Evolutionary conservation across 23 tunicate species (phyloP).

Genomic region (Corella eumyota): DNA sequence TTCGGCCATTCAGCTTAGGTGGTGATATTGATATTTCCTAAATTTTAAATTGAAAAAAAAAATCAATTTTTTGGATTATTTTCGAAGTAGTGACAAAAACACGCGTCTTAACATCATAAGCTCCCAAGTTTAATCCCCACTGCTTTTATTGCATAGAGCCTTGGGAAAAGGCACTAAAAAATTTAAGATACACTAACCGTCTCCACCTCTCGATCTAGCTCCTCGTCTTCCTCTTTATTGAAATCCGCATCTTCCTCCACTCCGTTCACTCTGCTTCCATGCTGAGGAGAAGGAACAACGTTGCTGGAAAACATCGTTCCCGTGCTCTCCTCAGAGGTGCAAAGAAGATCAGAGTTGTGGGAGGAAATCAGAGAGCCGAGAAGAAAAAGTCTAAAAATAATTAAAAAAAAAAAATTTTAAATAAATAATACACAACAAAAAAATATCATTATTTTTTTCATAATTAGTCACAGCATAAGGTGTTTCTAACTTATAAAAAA

Average conservation of each 20-base stretch:
- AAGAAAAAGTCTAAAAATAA: conserved; percentile 39
- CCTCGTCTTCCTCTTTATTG: conserved; percentile 23
- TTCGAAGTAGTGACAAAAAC: too few relatives aligned
- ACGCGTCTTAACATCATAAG: too few relatives aligned
- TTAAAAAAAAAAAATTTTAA: not conserved
- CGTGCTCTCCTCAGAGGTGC: conserved; percentile 30
- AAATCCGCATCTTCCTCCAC: conserved; percentile 27
- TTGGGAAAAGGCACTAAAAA: too few relatives aligned
- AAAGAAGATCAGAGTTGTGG: conserved; percentile 14
- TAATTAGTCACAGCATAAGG: too few relatives aligned
- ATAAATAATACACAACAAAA: not conserved
- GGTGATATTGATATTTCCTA: conserved; percentile 2
- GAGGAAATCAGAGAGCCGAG: conserved; percentile 45
- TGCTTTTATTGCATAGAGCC: too few relatives aligned
- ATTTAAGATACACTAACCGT: too few relatives aligned
- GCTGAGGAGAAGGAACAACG: conserved; percentile 45
- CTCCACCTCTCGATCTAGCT: conserved; percentile 1
- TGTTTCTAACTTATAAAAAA: too few relatives aligned
- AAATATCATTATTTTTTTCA: too few relatives aligned
- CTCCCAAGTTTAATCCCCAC: too few relatives aligned
- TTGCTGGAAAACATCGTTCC: conserved; percentile 66
- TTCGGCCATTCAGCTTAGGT: not conserved
- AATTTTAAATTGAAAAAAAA: too few relatives aligned
- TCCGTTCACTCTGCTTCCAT: conserved; percentile 31
- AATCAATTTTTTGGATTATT: too few relatives aligned